Percentiles rank a stretch among this genome's conserved stretches.
phyloP scores from a whole-genome alignment of 2,113 vertebrate species.

The Tenebrosternarchus preto region DNA sequence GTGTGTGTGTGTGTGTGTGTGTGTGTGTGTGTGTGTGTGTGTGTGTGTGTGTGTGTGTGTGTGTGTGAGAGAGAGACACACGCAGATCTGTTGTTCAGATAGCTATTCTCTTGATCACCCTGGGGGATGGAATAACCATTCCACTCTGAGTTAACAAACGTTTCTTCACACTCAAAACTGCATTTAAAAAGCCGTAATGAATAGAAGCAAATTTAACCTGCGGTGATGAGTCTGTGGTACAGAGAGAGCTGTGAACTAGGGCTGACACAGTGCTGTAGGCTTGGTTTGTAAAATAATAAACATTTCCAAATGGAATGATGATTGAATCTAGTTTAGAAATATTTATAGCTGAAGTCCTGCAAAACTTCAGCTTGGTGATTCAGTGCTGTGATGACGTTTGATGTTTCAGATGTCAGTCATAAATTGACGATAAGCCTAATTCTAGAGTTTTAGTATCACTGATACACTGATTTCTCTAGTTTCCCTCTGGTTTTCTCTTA shows the following conservation, averaged over 20 bases:
- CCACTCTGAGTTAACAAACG: constrained; percentile 40
- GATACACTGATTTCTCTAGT: too few species aligned
- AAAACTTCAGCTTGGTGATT: not conserved
- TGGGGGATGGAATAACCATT: constrained; percentile 45
- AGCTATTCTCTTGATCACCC: constrained; percentile 33
- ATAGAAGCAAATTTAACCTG: constrained; percentile 36
- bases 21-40: too few species aligned
- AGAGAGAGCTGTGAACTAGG: constrained; percentile 21
- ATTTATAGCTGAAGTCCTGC: not conserved
- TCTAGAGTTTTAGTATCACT: too few species aligned
- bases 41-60: too few species aligned
- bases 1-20: too few species aligned
- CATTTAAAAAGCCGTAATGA: constrained; percentile 45
- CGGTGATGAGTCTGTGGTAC: constrained; percentile 37
- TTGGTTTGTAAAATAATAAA: not conserved
- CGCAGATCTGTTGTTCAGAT: constrained; percentile 35
- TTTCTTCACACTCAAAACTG: constrained; percentile 43
- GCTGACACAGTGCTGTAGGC: not conserved
- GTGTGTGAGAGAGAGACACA: too few species aligned
- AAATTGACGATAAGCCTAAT: too few species aligned
- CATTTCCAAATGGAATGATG: not conserved
- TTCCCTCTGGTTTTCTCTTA: too few species aligned
- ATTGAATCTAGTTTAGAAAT: not conserved
- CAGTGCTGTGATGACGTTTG: too few species aligned
- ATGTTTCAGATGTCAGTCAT: too few species aligned